These are phyloP conservation scores for Ascaphus truei DNA, from an alignment of 2,113 vertebrate species.

Conservation along the genomic window DNA sequence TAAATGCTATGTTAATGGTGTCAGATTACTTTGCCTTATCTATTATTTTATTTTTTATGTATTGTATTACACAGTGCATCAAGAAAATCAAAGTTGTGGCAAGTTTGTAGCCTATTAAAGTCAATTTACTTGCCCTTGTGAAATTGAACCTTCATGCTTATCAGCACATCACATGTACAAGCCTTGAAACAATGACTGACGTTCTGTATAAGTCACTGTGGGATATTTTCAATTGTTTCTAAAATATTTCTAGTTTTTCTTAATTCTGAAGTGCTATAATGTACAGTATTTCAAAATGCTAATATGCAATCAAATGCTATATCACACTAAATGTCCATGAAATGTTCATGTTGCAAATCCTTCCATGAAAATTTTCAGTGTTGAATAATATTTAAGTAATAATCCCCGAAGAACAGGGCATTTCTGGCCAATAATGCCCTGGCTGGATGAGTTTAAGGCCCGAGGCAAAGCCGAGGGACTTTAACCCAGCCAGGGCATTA, in stretches of 20 bases:
- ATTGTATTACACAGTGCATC: background rate
- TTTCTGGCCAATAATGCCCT: no score
- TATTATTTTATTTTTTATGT: background rate
- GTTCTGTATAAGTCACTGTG: slow-evolving; percentile 31
- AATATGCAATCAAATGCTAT: slow-evolving; percentile 47
- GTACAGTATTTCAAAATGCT: slow-evolving; percentile 36
- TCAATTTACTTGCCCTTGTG: slow-evolving; percentile 36
- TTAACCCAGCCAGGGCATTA: no score
- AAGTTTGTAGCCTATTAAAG: slow-evolving; percentile 30
- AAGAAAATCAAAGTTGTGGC: background rate
- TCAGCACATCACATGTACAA: slow-evolving; percentile 6
- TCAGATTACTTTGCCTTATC: slow-evolving; percentile 13
- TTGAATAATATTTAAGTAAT: no score
- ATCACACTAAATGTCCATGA: slow-evolving; percentile 52
- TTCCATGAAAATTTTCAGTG: no score
- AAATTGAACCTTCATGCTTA: slow-evolving; percentile 27
- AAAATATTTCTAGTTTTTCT: slow-evolving; percentile 27
- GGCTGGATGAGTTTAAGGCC: no score
- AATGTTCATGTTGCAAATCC: slow-evolving; percentile 46
- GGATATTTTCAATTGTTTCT: slow-evolving; percentile 35
- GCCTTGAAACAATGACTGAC: background rate
- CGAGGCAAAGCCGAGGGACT: no score
- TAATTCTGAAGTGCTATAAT: slow-evolving; percentile 46
- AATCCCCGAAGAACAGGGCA: no score
- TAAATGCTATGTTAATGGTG: background rate